Evolutionary conservation across 2,888 invertebrate species (phyloP), one percentile per base, ranked within the genome.

Genomic region (Gerris lacustris): DNA sequence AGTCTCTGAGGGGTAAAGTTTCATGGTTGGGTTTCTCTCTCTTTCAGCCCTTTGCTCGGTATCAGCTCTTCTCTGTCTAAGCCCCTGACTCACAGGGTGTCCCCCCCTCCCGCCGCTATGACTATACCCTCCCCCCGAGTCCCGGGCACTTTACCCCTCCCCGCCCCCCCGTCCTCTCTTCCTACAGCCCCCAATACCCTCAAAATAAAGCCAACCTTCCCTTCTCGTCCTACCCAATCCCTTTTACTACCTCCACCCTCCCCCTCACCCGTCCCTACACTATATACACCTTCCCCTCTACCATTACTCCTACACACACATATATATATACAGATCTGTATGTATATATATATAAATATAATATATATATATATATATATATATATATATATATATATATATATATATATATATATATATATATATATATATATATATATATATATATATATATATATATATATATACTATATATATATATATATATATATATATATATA

Each of bases 381-480:
- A 55, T 15, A 9, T 55, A 55, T 55, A 55, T 55, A 55, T 55
- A 55, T 55, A 55, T 55, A 55, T 55, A 55, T 55, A 55, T 55
- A 55, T 55, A 55, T 55, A 55, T 55, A 55, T 55, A 55, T 55
- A 55, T 55, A 55, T 55, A 55, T 55, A 55, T 55, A 55, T 55
- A 55, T 55, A 55, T 55, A 55, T 55, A 55, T 55, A n/a, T n/a
- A n/a, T n/a, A n/a, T n/a, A n/a, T n/a, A n/a, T n/a, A n/a, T n/a
- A n/a, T n/a, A n/a, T n/a, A n/a, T n/a, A n/a, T n/a, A n/a, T n/a
- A n/a, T n/a, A n/a, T n/a, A n/a, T n/a, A n/a, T n/a, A n/a, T n/a
- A n/a, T n/a, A n/a, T n/a, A n/a, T n/a, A n/a, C n/a, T n/a, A n/a
- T n/a, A n/a, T n/a, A n/a, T n/a, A n/a, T n/a, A n/a, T n/a, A n/a